phyloP scores from a whole-genome alignment of 2,113 vertebrate genomes.

The human (Homo sapiens) region DNA sequence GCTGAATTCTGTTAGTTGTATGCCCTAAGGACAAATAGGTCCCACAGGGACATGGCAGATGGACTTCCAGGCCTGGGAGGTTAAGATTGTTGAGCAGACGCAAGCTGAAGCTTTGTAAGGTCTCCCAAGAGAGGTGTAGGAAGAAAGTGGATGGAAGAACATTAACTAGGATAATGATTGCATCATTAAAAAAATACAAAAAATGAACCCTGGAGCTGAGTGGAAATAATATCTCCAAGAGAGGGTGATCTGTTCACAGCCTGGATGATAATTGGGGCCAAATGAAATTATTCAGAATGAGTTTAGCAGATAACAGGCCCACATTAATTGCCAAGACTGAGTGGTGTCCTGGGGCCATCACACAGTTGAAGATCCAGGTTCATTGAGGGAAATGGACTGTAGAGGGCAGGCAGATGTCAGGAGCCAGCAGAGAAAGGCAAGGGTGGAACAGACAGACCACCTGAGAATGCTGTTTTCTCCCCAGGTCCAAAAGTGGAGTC shows the following conservation, averaged over 20 bases:
- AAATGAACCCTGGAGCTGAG: background rate
- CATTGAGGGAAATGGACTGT: background rate
- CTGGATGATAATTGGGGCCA: conserved; percentile 1
- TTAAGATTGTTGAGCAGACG: background rate
- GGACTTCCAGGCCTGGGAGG: background rate
- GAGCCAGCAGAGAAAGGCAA: background rate
- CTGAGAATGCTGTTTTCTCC: background rate
- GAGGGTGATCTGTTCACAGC: conserved; percentile 27
- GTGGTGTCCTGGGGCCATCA: conserved; percentile 6
- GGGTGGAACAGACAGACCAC: background rate
- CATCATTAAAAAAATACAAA: conserved; percentile 37
- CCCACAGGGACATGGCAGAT: background rate
- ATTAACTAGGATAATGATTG: background rate
- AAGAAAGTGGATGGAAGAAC: background rate
- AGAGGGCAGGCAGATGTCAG: background rate
- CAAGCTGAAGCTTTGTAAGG: background rate
- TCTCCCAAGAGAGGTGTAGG: background rate
- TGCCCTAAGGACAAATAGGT: background rate
- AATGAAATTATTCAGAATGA: conserved; percentile 22
- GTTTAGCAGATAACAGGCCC: conserved; percentile 23
- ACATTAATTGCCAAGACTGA: conserved; percentile 35
- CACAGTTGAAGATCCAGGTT: background rate
- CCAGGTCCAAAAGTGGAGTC: background rate
- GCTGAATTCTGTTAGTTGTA: background rate
- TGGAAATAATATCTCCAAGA: conserved; percentile 32